These are phyloP conservation scores for Abrostola tripartita DNA, from an alignment of 2,888 invertebrate genomes.

Conservation along the genomic window DNA sequence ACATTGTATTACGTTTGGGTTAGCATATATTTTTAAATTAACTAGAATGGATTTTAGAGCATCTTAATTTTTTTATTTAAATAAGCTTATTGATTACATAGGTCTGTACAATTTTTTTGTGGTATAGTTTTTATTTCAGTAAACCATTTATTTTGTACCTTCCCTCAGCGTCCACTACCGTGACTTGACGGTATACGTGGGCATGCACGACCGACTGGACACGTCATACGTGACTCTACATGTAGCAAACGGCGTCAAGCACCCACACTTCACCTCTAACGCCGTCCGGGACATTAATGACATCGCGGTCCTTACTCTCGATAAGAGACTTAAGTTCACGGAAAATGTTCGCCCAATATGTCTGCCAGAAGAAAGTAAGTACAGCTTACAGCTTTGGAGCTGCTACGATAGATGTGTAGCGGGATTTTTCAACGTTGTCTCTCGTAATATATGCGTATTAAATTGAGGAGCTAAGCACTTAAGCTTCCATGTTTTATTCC, in stretches of 20 bases:
- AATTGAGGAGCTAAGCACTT: neutral
- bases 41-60: too few species aligned
- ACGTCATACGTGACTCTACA: conserved; percentile 64
- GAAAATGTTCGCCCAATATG: conserved; percentile 86
- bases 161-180: conserved; percentile 74
- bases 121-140: conserved; percentile 2
- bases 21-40: conserved; percentile 14
- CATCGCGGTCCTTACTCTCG: conserved; percentile 86
- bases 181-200: conserved; percentile 81
- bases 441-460: too few species aligned
- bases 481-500: neutral
- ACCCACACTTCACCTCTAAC: conserved; percentile 85
- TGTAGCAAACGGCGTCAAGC: conserved; percentile 76
- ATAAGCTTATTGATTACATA: too few species aligned
- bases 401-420: neutral
- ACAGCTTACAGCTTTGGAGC: neutral
- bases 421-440: too few species aligned
- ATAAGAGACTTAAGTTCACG: conserved; percentile 76
- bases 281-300: conserved; percentile 88
- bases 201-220: conserved; percentile 85
- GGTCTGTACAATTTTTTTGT: neutral
- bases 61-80: too few species aligned
- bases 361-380: conserved; percentile 75
- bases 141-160: neutral
- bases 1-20: conserved; percentile 89